phyloP scores from a whole-genome alignment of 2,113 vertebrate genomes.

The Cyprinodon tularosa region DNA sequence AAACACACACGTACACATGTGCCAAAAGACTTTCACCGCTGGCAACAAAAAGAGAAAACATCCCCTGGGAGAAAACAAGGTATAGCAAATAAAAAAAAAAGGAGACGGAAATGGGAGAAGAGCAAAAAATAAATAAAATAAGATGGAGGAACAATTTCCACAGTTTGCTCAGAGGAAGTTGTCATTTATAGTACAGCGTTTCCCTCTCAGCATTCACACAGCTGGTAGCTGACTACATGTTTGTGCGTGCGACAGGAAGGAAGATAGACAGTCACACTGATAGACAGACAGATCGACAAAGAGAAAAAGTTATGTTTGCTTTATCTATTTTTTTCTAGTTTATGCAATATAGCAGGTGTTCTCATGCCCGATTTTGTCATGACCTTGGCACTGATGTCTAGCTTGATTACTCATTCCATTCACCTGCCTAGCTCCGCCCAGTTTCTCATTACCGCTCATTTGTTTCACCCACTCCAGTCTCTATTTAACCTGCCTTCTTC shows the following conservation, averaged over 20 bases:
- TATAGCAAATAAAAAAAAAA: conserved; percentile 15
- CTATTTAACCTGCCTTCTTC: no score
- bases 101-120: conserved; percentile 25
- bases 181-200: conserved; percentile 53
- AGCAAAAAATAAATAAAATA: conserved; percentile 25
- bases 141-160: conserved; percentile 33
- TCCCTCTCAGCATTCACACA: conserved; percentile 48
- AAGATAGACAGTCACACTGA: neutral
- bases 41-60: conserved; percentile 45
- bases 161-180: conserved; percentile 61
- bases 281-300: neutral
- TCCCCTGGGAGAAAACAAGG: conserved; percentile 57
- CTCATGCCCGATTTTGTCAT: no score
- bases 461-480: no score
- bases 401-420: no score
- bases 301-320: neutral
- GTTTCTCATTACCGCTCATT: no score
- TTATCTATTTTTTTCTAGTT: no score
- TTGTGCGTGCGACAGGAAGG: conserved; percentile 10
- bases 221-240: conserved; percentile 55
- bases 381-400: no score
- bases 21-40: conserved; percentile 43
- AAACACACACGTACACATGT: conserved; percentile 33
- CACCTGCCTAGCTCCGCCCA: no score
- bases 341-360: no score